Evolutionary conservation across 2,113 vertebrate genomes (phyloP).

Genomic region (Toxotes jaculatrix): DNA sequence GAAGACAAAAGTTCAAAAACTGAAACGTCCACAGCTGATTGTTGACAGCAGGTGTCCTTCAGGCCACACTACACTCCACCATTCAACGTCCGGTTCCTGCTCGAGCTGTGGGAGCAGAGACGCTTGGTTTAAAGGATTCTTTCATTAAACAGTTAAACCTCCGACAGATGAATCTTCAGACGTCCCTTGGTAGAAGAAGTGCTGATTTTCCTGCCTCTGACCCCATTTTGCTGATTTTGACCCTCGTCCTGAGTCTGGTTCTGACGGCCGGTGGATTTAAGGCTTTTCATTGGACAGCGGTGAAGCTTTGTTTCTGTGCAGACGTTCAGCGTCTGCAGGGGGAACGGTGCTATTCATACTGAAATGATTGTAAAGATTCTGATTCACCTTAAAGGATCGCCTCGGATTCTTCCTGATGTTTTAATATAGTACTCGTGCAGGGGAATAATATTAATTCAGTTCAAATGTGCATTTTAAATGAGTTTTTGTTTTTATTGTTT

Average conservation of each 20-base stretch:
- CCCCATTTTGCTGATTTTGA: no score
- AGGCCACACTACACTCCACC: constrained; percentile 25
- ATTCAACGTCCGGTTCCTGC: neutral
- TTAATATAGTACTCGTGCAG: neutral
- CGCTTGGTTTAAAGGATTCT: no score
- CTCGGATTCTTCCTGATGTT: neutral
- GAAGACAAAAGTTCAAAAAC: neutral
- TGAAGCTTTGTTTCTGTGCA: neutral
- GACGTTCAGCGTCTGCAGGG: neutral
- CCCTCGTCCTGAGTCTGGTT: neutral
- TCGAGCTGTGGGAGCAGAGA: no score
- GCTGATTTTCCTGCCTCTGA: no score
- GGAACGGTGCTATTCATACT: constrained; percentile 5
- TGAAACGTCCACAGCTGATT: no score
- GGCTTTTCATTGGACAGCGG: no score
- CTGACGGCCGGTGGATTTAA: neutral
- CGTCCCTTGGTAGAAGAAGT: no score
- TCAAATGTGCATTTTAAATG: neutral
- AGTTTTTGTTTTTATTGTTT: neutral
- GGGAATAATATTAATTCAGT: no score
- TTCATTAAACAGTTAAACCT: no score
- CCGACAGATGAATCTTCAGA: no score
- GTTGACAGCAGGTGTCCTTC: no score
- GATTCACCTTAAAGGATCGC: neutral
- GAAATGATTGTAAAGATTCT: constrained; percentile 37